phyloP scores from a whole-genome alignment of 1,140 invertebrate species.

The Papilio xuthus region DNA sequence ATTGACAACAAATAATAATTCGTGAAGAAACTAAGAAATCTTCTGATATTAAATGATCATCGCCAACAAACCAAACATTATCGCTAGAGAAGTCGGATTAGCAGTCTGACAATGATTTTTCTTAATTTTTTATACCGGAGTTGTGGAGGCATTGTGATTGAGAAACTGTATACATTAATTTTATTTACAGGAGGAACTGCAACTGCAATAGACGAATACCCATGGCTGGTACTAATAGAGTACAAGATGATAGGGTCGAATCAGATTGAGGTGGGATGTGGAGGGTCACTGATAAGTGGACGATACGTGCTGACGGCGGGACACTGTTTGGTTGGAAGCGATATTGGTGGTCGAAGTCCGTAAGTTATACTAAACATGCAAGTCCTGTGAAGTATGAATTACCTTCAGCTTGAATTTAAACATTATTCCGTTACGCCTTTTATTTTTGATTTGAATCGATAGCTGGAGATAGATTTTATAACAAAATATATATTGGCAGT shows the following conservation, averaged over 20 bases:
- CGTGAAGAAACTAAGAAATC: background rate
- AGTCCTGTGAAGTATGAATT: background rate
- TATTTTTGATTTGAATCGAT: background rate
- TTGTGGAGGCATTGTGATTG: background rate
- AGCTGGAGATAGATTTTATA: background rate
- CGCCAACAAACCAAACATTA: no score
- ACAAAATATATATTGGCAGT: conserved; percentile 41
- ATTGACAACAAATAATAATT: background rate
- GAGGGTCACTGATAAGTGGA: conserved; percentile 61
- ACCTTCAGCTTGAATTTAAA: no score
- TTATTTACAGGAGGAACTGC: conserved; percentile 54
- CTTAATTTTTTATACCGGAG: background rate
- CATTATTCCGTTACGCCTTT: background rate
- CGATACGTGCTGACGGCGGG: conserved; percentile 65
- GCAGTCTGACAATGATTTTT: background rate
- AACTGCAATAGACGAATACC: conserved; percentile 56
- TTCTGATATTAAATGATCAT: background rate
- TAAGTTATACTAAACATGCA: conserved; percentile 48
- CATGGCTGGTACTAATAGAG: conserved; percentile 62
- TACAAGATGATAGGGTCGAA: conserved; percentile 47
- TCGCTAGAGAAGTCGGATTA: no score
- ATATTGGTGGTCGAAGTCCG: conserved; percentile 43
- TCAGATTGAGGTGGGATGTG: conserved; percentile 56
- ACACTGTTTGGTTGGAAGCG: conserved; percentile 54
- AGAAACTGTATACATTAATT: background rate